Conservation (phyloP, 1,140 invertebrate genomes). For the Drosophila pseudoananassae region DNA sequence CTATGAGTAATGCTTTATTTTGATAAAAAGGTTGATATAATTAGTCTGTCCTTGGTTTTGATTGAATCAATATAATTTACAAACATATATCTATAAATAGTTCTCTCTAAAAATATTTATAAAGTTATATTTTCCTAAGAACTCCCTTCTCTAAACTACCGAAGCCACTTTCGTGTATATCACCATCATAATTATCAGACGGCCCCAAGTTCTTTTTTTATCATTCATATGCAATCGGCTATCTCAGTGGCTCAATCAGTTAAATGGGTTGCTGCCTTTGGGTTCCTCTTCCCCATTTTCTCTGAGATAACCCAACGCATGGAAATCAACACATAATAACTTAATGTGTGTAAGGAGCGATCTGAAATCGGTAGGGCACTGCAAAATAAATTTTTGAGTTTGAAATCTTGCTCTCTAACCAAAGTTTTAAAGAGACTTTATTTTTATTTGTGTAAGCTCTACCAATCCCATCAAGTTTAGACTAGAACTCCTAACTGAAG, state of each 20-base stretch:
- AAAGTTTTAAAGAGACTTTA: neutral
- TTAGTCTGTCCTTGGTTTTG: slow-evolving; percentile 1
- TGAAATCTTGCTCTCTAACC: neutral
- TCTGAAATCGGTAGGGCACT: neutral
- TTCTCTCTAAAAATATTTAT: too few species aligned
- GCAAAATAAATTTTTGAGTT: neutral
- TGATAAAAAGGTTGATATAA: neutral
- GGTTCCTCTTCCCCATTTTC: slow-evolving; percentile 19
- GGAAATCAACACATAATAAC: slow-evolving; percentile 81
- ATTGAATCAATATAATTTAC: neutral
- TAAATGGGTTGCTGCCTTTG: slow-evolving; percentile 33
- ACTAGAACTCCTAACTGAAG: slow-evolving; percentile 35
- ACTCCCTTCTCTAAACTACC: neutral
- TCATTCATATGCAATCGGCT: slow-evolving; percentile 31
- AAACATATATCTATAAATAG: neutral
- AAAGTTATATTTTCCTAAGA: neutral
- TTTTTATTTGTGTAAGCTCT: slow-evolving; percentile 2
- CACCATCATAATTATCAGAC: slow-evolving; percentile 18
- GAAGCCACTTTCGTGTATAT: neutral
- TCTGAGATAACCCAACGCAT: slow-evolving; percentile 57
- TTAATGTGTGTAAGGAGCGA: slow-evolving; percentile 39
- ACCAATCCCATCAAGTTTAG: slow-evolving; percentile 9
- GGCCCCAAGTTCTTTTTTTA: slow-evolving; percentile 4
- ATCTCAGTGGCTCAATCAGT: slow-evolving; percentile 45
- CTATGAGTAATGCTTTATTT: neutral